Percentiles rank a stretch among this genome's conserved stretches.
Conservation (phyloP, 2,113 vertebrate species). For the Nycticryphes semicollaris region DNA sequence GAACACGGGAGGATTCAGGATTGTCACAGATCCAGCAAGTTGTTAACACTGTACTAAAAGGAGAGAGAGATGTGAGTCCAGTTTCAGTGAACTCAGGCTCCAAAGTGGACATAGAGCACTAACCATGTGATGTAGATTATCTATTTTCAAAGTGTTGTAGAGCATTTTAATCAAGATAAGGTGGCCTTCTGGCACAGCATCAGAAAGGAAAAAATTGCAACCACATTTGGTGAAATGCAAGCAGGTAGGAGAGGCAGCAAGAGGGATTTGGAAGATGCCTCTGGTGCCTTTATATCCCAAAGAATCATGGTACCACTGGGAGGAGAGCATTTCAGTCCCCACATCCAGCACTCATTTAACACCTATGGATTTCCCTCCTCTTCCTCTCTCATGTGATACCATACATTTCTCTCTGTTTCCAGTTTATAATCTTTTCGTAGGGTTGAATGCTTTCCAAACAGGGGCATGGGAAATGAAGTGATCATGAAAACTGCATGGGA, state of each 20-base stretch:
- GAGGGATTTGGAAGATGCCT: background rate
- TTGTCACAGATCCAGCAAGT: background rate
- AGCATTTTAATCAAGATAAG: conserved; percentile 28
- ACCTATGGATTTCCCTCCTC: background rate
- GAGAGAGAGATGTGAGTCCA: background rate
- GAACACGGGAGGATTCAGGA: background rate
- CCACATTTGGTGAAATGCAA: conserved; percentile 32
- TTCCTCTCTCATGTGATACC: background rate
- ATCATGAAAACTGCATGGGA: background rate
- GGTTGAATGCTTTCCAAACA: background rate
- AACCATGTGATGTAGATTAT: conserved; percentile 14
- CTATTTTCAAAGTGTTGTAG: conserved; percentile 14
- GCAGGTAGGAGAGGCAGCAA: conserved; percentile 11
- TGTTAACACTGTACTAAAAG: background rate
- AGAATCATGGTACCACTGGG: background rate
- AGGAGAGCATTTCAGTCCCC: background rate
- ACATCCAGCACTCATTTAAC: background rate
- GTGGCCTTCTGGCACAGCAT: conserved; percentile 41
- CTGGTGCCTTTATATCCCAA: background rate
- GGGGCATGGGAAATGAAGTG: background rate
- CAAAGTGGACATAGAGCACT: background rate
- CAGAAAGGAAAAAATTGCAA: conserved; percentile 17
- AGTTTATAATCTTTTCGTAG: background rate
- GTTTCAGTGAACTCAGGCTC: background rate
- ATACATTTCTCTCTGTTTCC: background rate